These are phyloP conservation scores for Helicolenus hilgendorfi DNA, from an alignment of 2,797 vertebrate species.

Conservation along the genomic window DNA sequence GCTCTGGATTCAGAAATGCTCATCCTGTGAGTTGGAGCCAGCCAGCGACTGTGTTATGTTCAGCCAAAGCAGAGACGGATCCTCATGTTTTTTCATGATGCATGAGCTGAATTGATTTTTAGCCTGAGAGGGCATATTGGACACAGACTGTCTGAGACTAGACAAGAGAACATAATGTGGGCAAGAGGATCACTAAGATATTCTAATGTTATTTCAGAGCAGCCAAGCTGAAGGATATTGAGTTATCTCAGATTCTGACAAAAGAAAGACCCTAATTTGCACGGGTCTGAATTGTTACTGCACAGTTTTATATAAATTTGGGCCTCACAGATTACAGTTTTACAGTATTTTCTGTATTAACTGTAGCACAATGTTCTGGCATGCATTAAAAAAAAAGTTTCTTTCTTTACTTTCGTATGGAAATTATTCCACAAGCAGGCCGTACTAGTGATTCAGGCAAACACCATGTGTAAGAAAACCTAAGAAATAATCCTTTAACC, in stretches of 20 bases:
- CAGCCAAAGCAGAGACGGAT: slow-evolving; percentile 22
- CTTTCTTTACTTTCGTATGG: neutral
- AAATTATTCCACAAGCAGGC: neutral
- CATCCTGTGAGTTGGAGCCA: slow-evolving; percentile 5
- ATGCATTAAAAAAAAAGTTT: neutral
- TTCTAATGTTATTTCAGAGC: slow-evolving; percentile 18
- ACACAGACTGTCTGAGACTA: slow-evolving; percentile 29
- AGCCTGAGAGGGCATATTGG: slow-evolving; percentile 45
- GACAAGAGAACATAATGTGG: slow-evolving; percentile 6
- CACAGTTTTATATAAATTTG: slow-evolving; percentile 4
- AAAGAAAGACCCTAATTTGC: neutral
- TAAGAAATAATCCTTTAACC: neutral
- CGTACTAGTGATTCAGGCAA: neutral
- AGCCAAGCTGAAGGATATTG: slow-evolving; percentile 21
- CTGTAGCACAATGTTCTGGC: neutral
- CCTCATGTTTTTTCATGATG: slow-evolving; percentile 53
- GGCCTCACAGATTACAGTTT: neutral
- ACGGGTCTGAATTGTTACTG: neutral
- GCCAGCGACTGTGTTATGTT: slow-evolving; percentile 11
- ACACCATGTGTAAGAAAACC: neutral
- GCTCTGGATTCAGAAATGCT: slow-evolving; percentile 34
- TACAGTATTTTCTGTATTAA: slow-evolving; percentile 8
- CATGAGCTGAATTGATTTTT: slow-evolving; percentile 53
- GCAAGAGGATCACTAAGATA: slow-evolving; percentile 6
- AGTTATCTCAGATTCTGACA: neutral